phyloP scores from a whole-genome alignment of 1,140 invertebrate genomes.

The Cyclina sinensis region DNA sequence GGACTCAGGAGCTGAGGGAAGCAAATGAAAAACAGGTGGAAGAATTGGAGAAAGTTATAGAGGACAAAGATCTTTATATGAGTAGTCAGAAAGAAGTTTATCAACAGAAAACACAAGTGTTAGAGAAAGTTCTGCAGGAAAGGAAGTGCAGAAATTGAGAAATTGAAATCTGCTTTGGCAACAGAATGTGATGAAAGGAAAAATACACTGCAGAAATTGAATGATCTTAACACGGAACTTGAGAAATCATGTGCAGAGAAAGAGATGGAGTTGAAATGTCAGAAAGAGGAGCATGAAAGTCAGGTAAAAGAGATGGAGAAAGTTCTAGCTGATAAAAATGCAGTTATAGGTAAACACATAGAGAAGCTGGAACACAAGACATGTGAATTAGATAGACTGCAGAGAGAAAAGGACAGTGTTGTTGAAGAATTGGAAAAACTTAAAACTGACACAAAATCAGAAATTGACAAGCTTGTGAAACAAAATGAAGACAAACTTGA shows the following conservation, averaged over 20 bases:
- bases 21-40: conserved; percentile 68
- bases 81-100: conserved; percentile 68
- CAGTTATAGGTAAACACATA: not conserved
- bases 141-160: conserved; percentile 47
- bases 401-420: not conserved
- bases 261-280: not conserved
- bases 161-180: not conserved
- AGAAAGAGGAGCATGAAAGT: conserved; percentile 2
- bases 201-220: not conserved
- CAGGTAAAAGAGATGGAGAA: conserved; percentile 33
- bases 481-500: not conserved
- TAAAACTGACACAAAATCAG: not conserved
- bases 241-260: not conserved
- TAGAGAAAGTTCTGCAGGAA: conserved; percentile 20
- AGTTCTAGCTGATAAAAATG: not conserved
- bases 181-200: not conserved
- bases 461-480: not conserved
- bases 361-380: not conserved
- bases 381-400: not conserved
- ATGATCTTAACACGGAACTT: not conserved
- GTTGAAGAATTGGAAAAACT: not conserved
- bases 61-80: conserved; percentile 73
- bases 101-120: conserved; percentile 57
- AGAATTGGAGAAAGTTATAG: conserved; percentile 59
- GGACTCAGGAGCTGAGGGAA: conserved; percentile 68